Evolutionary conservation across 2,888 invertebrate genomes (phyloP).

Genomic region (Hydropsyche betteni): DNA sequence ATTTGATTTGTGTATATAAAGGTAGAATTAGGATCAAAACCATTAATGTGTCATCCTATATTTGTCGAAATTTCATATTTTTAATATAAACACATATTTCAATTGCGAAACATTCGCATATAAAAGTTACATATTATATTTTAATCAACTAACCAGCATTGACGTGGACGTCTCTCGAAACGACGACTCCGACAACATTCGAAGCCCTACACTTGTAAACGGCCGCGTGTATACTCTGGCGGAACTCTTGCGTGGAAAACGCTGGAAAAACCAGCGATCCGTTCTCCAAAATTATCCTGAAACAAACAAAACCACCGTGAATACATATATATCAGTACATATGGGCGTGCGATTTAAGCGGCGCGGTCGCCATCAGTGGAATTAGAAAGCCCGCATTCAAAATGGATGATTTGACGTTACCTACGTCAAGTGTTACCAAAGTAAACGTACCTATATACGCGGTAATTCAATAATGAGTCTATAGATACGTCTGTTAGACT

Average conservation of each 20-base stretch:
- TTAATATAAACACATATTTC: too few species aligned
- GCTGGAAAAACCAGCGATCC: conserved; percentile 86
- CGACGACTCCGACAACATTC: conserved; percentile 80
- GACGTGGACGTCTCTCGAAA: conserved; percentile 82
- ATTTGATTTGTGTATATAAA: too few species aligned
- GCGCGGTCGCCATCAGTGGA: conserved; percentile 10
- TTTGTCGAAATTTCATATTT: too few species aligned
- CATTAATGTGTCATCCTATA: too few species aligned
- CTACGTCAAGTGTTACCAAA: conserved; percentile 15
- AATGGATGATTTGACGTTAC: conserved; percentile 21
- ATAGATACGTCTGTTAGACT: not conserved
- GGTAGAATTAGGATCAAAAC: too few species aligned
- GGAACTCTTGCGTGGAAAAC: conserved; percentile 80
- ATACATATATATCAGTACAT: not conserved
- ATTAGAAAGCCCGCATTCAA: conserved; percentile 19
- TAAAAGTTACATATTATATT: not conserved
- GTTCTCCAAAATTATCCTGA: conserved; percentile 81
- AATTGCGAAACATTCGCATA: too few species aligned
- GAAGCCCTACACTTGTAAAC: conserved; percentile 84
- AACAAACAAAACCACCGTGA: conserved; percentile 51
- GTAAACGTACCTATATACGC: not conserved
- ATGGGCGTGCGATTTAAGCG: not conserved
- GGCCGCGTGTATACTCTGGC: conserved; percentile 81
- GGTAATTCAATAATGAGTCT: conserved; percentile 7
- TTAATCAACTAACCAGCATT: conserved; percentile 74